Percentiles rank a stretch among this genome's conserved stretches.
Conservation (phyloP, 2,113 vertebrate species). For the Corythaixoides concolor region DNA sequence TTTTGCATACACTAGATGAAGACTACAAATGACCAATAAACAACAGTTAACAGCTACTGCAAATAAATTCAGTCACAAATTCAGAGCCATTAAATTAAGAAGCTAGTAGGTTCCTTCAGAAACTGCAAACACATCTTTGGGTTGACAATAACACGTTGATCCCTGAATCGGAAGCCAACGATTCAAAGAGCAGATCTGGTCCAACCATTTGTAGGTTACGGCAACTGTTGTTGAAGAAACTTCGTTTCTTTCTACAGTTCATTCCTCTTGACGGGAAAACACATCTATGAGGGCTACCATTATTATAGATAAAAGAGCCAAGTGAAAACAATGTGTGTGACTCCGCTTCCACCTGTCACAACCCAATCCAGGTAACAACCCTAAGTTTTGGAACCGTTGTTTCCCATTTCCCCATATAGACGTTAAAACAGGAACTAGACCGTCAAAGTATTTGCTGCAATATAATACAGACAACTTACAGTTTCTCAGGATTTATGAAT, state of each 20-base stretch:
- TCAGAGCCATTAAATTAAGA: too few species aligned
- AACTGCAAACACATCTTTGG: not conserved
- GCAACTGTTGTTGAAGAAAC: not conserved
- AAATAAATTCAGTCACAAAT: too few species aligned
- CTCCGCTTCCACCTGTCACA: not conserved
- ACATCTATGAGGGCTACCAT: not conserved
- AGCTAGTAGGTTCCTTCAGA: not conserved
- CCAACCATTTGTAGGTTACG: not conserved
- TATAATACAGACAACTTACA: fast-evolving
- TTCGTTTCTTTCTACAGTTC: not conserved
- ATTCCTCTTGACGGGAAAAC: not conserved
- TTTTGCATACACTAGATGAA: not conserved
- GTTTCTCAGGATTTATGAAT: not conserved
- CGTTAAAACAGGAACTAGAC: not conserved
- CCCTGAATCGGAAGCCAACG: not conserved
- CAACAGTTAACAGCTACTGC: not conserved
- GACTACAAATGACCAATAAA: not conserved
- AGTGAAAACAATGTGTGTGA: not conserved
- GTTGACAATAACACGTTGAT: not conserved
- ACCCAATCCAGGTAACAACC: not conserved
- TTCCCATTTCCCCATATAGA: not conserved
- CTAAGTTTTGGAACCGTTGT: not conserved
- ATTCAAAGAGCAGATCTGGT: not conserved
- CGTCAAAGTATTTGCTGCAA: not conserved
- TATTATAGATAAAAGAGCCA: not conserved